These are phyloP conservation scores for Gryllus bimaculatus DNA, from an alignment of 1,140 invertebrate genomes.

Conservation along the genomic window DNA sequence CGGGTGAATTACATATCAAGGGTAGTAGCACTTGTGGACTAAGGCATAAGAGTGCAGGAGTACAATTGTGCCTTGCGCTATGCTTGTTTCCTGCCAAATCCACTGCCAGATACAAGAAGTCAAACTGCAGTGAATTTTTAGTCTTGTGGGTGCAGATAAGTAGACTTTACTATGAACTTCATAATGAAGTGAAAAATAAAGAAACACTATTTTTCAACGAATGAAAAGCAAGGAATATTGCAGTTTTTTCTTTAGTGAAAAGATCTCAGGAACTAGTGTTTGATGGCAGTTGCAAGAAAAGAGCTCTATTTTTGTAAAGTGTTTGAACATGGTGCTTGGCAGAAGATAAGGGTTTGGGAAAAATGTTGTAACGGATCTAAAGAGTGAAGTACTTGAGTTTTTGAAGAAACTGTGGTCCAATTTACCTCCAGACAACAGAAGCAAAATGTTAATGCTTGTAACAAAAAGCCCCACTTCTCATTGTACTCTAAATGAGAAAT, in stretches of 20 bases:
- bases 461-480: background rate
- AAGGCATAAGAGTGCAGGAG: background rate
- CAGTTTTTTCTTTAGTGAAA: conserved; percentile 13
- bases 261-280: conserved; percentile 21
- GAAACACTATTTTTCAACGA: conserved; percentile 12
- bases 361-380: background rate
- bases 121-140: background rate
- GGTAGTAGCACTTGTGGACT: no score
- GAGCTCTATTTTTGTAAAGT: conserved; percentile 21
- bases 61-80: background rate
- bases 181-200: background rate
- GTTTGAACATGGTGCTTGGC: conserved; percentile 19
- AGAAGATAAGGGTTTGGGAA: background rate
- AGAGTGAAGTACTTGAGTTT: conserved; percentile 6
- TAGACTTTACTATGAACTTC: background rate
- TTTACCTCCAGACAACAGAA: background rate
- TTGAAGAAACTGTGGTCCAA: conserved; percentile 11
- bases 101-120: background rate
- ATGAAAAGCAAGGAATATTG: conserved; percentile 15
- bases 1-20: no score
- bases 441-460: background rate
- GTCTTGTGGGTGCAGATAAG: background rate
- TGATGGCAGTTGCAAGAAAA: conserved; percentile 13
- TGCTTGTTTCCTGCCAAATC: background rate
- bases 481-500: background rate